Percentiles rank a stretch among this genome's conserved stretches.
phyloP scores from a whole-genome alignment of 37 sponge, comb jelly and placozoan species.

The Mnemiopsis leidyi region DNA sequence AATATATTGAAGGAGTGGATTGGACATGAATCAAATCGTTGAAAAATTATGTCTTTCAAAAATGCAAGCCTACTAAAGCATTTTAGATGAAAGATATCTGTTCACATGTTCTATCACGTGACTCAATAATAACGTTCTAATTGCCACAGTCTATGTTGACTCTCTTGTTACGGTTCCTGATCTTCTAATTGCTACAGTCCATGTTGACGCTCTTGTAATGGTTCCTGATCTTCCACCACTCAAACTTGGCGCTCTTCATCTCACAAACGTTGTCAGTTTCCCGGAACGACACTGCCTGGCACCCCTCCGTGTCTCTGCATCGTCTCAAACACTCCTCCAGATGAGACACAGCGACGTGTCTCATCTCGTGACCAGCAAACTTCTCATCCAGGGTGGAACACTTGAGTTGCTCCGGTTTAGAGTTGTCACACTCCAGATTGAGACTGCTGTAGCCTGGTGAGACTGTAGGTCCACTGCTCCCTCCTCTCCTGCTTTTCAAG shows the following conservation, averaged over 20 bases:
- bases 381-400: background rate
- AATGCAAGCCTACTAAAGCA: too few species aligned
- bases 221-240: background rate
- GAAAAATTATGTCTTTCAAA: too few species aligned
- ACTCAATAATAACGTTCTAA: too few species aligned
- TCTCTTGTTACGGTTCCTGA: background rate
- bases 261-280: background rate
- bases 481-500: background rate
- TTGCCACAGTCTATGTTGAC: conserved; percentile 11
- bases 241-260: background rate
- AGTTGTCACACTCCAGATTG: background rate
- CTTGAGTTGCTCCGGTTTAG: background rate
- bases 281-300: background rate
- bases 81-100: too few species aligned
- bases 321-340: background rate
- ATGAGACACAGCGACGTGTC: background rate
- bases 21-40: too few species aligned
- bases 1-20: too few species aligned
- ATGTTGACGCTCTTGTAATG: background rate
- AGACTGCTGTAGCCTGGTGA: background rate
- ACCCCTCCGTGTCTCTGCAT: conserved; percentile 4
- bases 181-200: too few species aligned
- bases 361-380: background rate
- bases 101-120: too few species aligned
- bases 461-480: background rate